These are phyloP conservation scores for Leiothrix lutea DNA, from an alignment of 2,113 vertebrate genomes.

Conservation along the genomic window DNA sequence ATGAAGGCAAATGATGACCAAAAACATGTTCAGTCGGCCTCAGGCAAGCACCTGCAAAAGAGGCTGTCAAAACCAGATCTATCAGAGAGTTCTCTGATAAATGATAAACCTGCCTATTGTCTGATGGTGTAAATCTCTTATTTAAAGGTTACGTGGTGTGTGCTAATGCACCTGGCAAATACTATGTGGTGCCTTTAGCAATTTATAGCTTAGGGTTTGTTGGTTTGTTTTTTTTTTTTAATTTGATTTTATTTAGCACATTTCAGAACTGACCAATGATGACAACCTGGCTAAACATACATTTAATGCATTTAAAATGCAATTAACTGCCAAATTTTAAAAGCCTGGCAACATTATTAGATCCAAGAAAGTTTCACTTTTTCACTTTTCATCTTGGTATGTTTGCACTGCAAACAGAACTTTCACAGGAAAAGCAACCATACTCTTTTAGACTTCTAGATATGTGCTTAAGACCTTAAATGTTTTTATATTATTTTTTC, in stretches of 20 bases:
- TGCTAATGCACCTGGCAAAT: conserved; percentile 23
- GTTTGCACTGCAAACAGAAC: neutral
- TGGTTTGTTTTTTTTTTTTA: neutral
- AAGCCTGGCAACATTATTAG: neutral
- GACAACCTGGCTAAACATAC: neutral
- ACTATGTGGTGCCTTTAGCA: neutral
- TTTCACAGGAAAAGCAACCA: neutral
- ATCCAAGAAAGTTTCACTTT: neutral
- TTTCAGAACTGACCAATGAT: neutral
- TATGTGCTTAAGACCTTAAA: neutral
- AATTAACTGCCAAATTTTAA: neutral
- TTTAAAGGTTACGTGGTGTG: neutral
- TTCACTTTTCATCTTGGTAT: neutral
- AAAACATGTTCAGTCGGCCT: neutral
- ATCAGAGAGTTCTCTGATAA: neutral
- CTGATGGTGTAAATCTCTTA: neutral
- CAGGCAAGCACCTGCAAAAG: conserved; percentile 44
- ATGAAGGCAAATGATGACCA: neutral
- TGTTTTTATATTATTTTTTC: neutral
- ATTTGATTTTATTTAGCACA: neutral
- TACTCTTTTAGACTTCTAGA: neutral
- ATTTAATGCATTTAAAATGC: neutral
- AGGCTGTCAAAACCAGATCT: conserved; percentile 8
- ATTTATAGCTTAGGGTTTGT: neutral
- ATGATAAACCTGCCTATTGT: neutral